Evolutionary conservation across 1,140 invertebrate species (phyloP).

Genomic region (Wasmannia auropunctata): DNA sequence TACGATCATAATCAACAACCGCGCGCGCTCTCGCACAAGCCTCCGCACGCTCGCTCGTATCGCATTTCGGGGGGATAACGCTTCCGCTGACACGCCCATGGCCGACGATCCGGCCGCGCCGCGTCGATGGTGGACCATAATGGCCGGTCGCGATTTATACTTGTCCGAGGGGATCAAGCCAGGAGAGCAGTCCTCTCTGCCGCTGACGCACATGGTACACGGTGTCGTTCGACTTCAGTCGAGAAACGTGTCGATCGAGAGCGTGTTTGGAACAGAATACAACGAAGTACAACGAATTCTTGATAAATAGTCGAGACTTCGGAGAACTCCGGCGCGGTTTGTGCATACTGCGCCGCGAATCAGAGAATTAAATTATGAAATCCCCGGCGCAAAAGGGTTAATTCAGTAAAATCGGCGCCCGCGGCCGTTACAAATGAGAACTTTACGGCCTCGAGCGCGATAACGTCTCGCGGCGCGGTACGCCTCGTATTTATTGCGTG

Average conservation of each 20-base stretch:
- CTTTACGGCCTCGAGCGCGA: slow-evolving; percentile 17
- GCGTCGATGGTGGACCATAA: slow-evolving; percentile 50
- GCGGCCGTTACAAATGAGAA: slow-evolving; percentile 27
- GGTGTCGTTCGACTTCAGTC: background rate
- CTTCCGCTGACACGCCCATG: slow-evolving; percentile 51
- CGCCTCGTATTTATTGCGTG: slow-evolving; percentile 49
- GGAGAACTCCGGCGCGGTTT: background rate
- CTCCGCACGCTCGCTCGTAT: slow-evolving; percentile 34
- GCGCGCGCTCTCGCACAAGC: too few species aligned
- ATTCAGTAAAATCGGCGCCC: slow-evolving; percentile 36
- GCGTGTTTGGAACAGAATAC: background rate
- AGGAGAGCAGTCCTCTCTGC: background rate
- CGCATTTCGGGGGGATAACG: slow-evolving; percentile 61
- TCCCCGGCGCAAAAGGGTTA: slow-evolving; percentile 7
- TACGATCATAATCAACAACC: slow-evolving; percentile 78
- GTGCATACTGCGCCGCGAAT: background rate
- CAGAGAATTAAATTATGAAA: background rate
- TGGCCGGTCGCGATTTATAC: slow-evolving; percentile 37
- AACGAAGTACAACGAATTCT: background rate
- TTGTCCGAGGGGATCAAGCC: slow-evolving; percentile 13
- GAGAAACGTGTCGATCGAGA: background rate
- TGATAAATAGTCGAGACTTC: background rate
- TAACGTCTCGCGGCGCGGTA: slow-evolving; percentile 42
- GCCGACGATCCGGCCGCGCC: slow-evolving; percentile 32
- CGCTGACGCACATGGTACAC: background rate